Percentiles rank a stretch among this genome's conserved stretches.
Conservation (phyloP, 2,888 invertebrate species). For the Matsumyia berberina region DNA sequence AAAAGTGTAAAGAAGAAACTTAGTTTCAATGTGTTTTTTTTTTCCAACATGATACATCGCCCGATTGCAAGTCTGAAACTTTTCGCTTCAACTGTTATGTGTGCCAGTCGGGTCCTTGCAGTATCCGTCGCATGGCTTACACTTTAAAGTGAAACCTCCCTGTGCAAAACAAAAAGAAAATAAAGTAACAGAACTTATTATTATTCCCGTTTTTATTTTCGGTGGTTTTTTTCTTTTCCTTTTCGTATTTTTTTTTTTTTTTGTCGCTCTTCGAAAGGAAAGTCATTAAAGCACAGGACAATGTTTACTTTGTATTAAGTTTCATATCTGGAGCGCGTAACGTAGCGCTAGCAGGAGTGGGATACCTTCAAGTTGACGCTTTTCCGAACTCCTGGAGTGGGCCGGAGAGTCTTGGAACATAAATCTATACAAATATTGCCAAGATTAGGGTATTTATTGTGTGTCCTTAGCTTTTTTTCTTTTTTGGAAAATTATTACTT, state of each 20-base stretch:
- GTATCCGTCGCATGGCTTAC: conserved; percentile 16
- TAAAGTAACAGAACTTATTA: conserved; percentile 23
- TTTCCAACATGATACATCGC: conserved; percentile 13
- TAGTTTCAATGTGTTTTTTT: conserved; percentile 2
- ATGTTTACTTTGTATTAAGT: conserved; percentile 52
- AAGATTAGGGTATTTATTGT: conserved; percentile 49
- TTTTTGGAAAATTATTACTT: conserved; percentile 25
- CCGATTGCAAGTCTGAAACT: conserved; percentile 14
- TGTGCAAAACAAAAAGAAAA: not conserved
- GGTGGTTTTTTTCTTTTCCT: conserved; percentile 10
- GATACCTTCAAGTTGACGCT: conserved; percentile 22
- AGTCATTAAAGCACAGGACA: conserved; percentile 53
- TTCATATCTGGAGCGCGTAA: conserved; percentile 30
- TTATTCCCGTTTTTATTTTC: conserved; percentile 18
- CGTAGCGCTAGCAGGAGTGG: not conserved
- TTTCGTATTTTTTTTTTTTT: no score
- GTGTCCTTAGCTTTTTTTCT: conserved; percentile 1
- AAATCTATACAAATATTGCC: conserved; percentile 56
- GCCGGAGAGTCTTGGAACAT: conserved; percentile 22
- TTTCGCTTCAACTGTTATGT: conserved; percentile 29
- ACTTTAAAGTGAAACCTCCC: not conserved
- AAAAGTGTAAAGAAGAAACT: conserved; percentile 5
- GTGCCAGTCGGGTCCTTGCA: conserved; percentile 2
- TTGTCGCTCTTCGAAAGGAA: not conserved
- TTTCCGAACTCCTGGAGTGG: not conserved